phyloP scores from a whole-genome alignment of 1,140 invertebrate species.

The Scylla paramamosain region DNA sequence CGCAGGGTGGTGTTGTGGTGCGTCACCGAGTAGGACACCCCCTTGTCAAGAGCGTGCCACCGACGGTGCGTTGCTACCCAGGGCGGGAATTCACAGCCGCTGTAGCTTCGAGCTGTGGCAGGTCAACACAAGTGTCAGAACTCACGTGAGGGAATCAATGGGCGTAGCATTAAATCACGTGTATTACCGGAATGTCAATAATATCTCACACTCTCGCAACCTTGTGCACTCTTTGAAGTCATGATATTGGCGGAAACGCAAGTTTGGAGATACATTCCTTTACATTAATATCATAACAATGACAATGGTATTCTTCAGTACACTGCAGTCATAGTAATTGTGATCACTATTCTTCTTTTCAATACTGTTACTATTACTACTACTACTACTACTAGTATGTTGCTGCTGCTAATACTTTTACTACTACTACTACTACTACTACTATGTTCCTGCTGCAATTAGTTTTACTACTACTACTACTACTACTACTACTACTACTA shows the following conservation, averaged over 20 bases:
- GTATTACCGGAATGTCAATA: not conserved
- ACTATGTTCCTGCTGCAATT: not conserved
- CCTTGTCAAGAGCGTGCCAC: slow-evolving; percentile 89
- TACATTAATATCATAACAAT: too few species aligned
- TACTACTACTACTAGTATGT: too few species aligned
- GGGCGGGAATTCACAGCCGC: slow-evolving; percentile 86
- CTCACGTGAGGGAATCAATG: not conserved
- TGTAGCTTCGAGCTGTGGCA: slow-evolving; percentile 70
- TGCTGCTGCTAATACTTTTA: too few species aligned
- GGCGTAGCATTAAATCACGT: not conserved
- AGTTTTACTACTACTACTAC: slow-evolving; percentile 47
- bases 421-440: too few species aligned
- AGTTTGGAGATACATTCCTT: too few species aligned
- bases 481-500: slow-evolving; percentile 51
- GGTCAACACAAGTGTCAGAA: not conserved
- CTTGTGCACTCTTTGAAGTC: too few species aligned
- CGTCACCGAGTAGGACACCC: slow-evolving; percentile 83
- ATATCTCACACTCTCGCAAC: too few species aligned
- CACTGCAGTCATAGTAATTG: too few species aligned
- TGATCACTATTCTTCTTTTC: too few species aligned
- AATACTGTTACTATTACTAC: too few species aligned
- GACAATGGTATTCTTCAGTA: too few species aligned
- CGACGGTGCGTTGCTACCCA: slow-evolving; percentile 89
- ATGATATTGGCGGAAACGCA: too few species aligned
- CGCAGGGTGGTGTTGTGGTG: slow-evolving; percentile 75